These are phyloP conservation scores for Channallabes apus DNA, from an alignment of 2,797 vertebrate species.

Conservation along the genomic window DNA sequence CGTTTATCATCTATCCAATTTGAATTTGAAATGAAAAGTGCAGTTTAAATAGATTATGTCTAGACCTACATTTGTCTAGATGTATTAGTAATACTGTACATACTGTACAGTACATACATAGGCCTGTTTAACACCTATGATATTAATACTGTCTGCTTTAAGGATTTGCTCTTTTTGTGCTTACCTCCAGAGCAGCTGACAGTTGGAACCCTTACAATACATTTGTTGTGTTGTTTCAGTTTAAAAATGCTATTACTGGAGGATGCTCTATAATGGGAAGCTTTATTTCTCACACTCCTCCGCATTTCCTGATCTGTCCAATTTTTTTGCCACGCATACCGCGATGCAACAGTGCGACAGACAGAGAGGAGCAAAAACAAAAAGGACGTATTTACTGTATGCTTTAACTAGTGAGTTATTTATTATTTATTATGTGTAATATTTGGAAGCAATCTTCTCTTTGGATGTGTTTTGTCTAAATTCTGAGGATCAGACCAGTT, in stretches of 20 bases:
- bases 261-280: constrained; percentile 8
- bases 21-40: background rate
- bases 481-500: background rate
- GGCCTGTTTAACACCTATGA: background rate
- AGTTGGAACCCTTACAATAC: background rate
- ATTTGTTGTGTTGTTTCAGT: background rate
- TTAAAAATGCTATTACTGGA: constrained; percentile 22
- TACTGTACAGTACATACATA: background rate
- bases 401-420: background rate
- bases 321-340: constrained; percentile 3
- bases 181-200: constrained; percentile 1
- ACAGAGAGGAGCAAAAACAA: background rate
- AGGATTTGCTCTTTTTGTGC: background rate
- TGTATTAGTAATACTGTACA: background rate
- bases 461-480: background rate
- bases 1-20: background rate
- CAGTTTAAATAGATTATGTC: background rate
- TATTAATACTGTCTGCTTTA: background rate
- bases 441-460: background rate
- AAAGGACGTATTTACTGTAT: background rate
- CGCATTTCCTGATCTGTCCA: constrained; percentile 18
- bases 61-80: background rate
- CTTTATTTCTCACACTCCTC: constrained; percentile 29
- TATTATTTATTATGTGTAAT: background rate
- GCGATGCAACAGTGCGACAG: background rate